A percentile compares a stretch with the other conserved stretches of the same genome.
Conservation (phyloP, 64 coral and sea anemone genomes). For the Cladopsammia gracilis region DNA sequence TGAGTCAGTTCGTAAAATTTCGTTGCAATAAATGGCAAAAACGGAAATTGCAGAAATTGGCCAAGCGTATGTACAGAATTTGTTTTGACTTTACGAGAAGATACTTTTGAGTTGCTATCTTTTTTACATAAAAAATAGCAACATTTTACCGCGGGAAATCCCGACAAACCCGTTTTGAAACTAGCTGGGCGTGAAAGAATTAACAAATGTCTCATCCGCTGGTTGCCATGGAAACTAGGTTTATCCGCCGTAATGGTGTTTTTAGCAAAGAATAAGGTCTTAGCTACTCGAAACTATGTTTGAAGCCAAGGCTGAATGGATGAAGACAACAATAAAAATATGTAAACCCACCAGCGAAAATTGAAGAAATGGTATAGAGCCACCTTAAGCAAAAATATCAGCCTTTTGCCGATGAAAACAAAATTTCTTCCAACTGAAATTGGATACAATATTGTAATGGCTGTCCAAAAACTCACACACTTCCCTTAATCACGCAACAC, state of each 20-base stretch:
- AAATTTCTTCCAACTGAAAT: no score
- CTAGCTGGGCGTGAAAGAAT: background rate
- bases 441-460: no score
- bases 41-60: background rate
- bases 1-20: no score
- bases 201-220: background rate
- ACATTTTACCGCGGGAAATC: background rate
- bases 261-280: background rate
- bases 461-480: no score
- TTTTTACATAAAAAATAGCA: background rate
- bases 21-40: no score
- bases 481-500: no score
- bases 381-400: no score
- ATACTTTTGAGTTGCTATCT: background rate
- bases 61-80: constrained; percentile 1
- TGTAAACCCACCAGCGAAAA: background rate
- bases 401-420: no score
- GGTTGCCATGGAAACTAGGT: background rate
- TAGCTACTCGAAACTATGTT: constrained; percentile 11
- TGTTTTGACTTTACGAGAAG: background rate
- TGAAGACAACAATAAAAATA: background rate
- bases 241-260: background rate
- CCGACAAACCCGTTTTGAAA: background rate
- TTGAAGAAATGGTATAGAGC: constrained; percentile 8
- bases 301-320: background rate